Percentiles rank a stretch among this genome's conserved stretches.
Evolutionary conservation across 2,797 vertebrate genomes (phyloP).

Genomic region (Macrochelys suwanniensis): DNA sequence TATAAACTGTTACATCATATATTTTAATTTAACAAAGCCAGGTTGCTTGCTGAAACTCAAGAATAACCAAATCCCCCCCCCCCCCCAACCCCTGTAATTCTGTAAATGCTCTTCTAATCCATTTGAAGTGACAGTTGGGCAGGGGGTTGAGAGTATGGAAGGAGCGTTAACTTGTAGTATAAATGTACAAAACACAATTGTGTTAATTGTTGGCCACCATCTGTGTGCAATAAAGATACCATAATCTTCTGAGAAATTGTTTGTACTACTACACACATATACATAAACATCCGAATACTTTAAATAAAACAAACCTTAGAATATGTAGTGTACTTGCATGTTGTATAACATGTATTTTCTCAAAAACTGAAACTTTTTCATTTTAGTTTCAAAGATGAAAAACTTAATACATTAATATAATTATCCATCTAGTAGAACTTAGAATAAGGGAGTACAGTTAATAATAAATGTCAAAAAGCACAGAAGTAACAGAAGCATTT

Average conservation of each 20-base stretch:
- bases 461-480: conserved; percentile 81
- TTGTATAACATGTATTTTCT: conserved; percentile 8
- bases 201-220: background rate
- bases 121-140: conserved; percentile 40
- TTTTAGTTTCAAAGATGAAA: conserved; percentile 42
- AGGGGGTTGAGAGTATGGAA: background rate
- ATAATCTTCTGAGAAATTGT: background rate
- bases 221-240: background rate
- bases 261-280: background rate
- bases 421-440: conserved; percentile 74
- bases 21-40: conserved; percentile 59
- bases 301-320: background rate
- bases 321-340: background rate
- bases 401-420: conserved; percentile 56
- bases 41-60: conserved; percentile 66
- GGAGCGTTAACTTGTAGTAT: conserved; percentile 18
- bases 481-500: conserved; percentile 79
- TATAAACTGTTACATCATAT: conserved; percentile 60
- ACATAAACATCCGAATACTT: background rate
- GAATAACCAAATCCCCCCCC: conserved; percentile 11
- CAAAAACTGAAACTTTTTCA: conserved; percentile 20
- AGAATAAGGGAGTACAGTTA: conserved; percentile 77
- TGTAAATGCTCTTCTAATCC: conserved; percentile 51
- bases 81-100: conserved; percentile 11
- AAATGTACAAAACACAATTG: background rate